phyloP scores from a whole-genome alignment of 2,113 vertebrate genomes.

The Oostethus manadensis region DNA sequence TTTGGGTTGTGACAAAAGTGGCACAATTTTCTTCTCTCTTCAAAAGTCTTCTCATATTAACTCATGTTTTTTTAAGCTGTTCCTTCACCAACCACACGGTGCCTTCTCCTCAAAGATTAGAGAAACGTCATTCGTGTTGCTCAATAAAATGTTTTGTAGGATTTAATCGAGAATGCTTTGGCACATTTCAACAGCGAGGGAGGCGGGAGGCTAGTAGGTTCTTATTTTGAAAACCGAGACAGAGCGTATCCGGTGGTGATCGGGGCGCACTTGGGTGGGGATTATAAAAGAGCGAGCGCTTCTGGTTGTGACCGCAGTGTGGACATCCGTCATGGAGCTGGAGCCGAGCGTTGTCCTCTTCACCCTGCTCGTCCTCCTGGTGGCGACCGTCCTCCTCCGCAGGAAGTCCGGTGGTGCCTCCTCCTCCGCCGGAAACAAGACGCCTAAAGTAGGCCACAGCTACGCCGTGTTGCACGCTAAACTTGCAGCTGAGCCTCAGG shows the following conservation, averaged over 20 bases:
- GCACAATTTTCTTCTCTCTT: no score
- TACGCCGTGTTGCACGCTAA: constrained; percentile 35
- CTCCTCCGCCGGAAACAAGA: background rate
- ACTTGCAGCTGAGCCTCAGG: constrained; percentile 13
- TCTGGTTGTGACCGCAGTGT: no score
- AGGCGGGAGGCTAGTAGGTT: no score
- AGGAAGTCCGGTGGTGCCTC: constrained; percentile 30
- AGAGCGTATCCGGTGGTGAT: background rate
- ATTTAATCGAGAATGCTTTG: background rate
- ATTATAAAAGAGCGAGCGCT: background rate
- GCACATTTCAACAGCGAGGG: no score
- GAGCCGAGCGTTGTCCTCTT: constrained; percentile 59
- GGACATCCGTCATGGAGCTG: constrained; percentile 47
- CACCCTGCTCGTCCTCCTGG: constrained; percentile 57
- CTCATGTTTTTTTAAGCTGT: background rate
- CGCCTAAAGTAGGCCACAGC: no score
- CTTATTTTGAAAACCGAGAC: background rate
- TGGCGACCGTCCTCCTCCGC: constrained; percentile 47
- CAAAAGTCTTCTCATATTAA: no score
- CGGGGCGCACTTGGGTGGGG: background rate
- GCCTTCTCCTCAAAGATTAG: constrained; percentile 1
- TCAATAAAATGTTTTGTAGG: constrained; percentile 6
- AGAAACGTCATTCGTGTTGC: background rate
- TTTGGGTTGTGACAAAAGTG: no score
- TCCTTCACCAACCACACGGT: background rate